A percentile compares a stretch with the other conserved stretches of the same genome.
These are phyloP conservation scores for Dermolepida albohirtum DNA, from an alignment of 2,888 invertebrate species.

Conservation along the genomic window DNA sequence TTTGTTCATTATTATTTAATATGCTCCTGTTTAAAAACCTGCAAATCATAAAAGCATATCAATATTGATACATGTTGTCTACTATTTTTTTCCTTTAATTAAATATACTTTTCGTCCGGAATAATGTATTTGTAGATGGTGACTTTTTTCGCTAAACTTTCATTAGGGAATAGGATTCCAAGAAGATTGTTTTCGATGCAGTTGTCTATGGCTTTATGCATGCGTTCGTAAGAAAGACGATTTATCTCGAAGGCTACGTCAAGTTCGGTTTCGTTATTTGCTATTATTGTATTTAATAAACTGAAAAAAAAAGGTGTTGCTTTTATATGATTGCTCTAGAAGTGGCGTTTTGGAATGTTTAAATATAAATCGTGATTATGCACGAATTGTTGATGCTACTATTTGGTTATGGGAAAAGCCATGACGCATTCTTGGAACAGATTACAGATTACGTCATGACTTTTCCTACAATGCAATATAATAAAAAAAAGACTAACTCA, in stretches of 20 bases:
- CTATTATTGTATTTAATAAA: slow-evolving; percentile 7
- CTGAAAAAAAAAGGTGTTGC: slow-evolving; percentile 34
- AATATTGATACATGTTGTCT: background rate
- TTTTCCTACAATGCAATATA: too few relatives aligned
- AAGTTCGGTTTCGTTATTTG: slow-evolving; percentile 53
- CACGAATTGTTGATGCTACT: too few relatives aligned
- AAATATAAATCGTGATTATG: too few relatives aligned
- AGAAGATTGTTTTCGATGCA: slow-evolving; percentile 49
- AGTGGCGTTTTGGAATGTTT: too few relatives aligned
- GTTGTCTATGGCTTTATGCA: slow-evolving; percentile 65
- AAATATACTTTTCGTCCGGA: background rate
- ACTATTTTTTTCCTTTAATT: background rate
- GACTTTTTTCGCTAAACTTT: slow-evolving; percentile 18
- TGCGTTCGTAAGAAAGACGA: slow-evolving; percentile 65
- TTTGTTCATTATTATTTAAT: slow-evolving; percentile 71
- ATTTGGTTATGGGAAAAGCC: too few relatives aligned
- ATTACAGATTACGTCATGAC: too few relatives aligned
- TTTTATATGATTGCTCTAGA: too few relatives aligned
- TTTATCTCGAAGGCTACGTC: slow-evolving; percentile 67
- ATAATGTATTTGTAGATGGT: slow-evolving; percentile 8
- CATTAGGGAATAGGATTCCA: slow-evolving; percentile 53
- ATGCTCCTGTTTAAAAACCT: slow-evolving; percentile 64
- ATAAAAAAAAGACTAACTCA: slow-evolving; percentile 56
- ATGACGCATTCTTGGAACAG: too few relatives aligned
- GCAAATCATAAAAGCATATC: background rate